Evolutionary conservation across 2,888 invertebrate genomes (phyloP).

Genomic region (Villa cingulata): DNA sequence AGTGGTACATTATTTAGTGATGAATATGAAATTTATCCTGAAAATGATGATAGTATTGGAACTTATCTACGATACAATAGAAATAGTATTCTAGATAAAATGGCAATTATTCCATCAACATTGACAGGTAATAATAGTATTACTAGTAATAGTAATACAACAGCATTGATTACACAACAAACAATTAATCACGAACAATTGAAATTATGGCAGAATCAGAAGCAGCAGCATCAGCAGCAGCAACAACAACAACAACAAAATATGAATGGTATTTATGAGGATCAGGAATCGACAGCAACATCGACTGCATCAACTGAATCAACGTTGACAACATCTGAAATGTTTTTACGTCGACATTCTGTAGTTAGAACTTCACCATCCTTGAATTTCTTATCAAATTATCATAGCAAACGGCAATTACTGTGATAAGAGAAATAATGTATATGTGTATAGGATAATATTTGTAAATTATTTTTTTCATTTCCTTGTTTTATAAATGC

Average conservation of each 20-base stretch:
- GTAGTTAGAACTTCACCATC: constrained; percentile 13
- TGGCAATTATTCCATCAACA: background rate
- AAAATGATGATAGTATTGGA: background rate
- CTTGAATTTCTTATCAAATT: constrained; percentile 12
- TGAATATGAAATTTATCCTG: constrained; percentile 1
- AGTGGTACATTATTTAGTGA: background rate
- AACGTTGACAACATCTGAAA: background rate
- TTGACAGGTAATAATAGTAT: too few species aligned
- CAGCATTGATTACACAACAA: background rate
- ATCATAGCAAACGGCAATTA: constrained; percentile 9
- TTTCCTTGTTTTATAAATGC: too few species aligned
- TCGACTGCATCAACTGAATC: background rate
- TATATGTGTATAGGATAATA: too few species aligned
- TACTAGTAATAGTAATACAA: too few species aligned
- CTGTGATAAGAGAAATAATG: constrained; percentile 10
- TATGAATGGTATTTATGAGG: background rate
- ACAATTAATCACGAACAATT: too few species aligned
- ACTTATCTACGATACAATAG: too few species aligned
- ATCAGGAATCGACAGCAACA: background rate
- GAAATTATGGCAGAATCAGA: background rate
- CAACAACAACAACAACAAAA: too few species aligned
- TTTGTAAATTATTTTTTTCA: too few species aligned
- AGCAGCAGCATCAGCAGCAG: background rate
- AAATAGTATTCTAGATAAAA: too few species aligned
- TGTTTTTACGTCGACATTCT: constrained; percentile 3